Evolutionary conservation across 1,140 invertebrate species (phyloP), one percentile per base, ranked within the genome.

Genomic region (Habropoda laboriosa): DNA sequence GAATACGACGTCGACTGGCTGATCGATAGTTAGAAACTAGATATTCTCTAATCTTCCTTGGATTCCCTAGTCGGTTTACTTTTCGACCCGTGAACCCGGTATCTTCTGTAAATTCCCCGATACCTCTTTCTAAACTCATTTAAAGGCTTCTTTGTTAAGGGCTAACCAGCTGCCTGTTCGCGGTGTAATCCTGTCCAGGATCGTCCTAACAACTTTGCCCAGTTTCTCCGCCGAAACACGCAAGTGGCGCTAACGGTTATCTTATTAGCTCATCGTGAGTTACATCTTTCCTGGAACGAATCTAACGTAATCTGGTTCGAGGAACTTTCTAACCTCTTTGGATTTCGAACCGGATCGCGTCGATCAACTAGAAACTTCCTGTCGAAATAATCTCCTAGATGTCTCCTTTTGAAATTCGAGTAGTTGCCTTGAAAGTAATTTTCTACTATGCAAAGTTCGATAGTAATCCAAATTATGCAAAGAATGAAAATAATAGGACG

Each of bases 11-110:
- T 16, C 3, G 2, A n/a, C n/a, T n/a, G n/a, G 18, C 13, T 32
- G 67, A 60, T 78, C 66, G 40, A 78, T 78, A 71, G 35, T 40
- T 71, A 5, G 32, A 32, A 51, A 51, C 42, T 51, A 40, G 24
- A 42, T 49, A 49, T 21, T 35, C 12, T n/a, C 12, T n/a, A 45
- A 58, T 57, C 64, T 47, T 18, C n/a, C 38, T 16, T 18, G 12
- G 57, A 40, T 30, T 68, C 8, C n/a, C 27, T 51, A 35, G 2
- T 53, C 12, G 60, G 21, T 57, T 75, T 61, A 63, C 27, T 67
- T 66, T 55, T 30, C 10, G 32, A 32, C 8, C 6, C 6, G 13
- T 7, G 6, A n/a, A 47, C 13, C 2, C 51, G 8, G 24, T 18
- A 64, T 18, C 24, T n/a, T 64, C 24, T 12, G 61, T 27, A 21